Base-by-base conservation (phyloP, 2,888 invertebrate genomes). In the Sabellastarte sp. region DNA sequence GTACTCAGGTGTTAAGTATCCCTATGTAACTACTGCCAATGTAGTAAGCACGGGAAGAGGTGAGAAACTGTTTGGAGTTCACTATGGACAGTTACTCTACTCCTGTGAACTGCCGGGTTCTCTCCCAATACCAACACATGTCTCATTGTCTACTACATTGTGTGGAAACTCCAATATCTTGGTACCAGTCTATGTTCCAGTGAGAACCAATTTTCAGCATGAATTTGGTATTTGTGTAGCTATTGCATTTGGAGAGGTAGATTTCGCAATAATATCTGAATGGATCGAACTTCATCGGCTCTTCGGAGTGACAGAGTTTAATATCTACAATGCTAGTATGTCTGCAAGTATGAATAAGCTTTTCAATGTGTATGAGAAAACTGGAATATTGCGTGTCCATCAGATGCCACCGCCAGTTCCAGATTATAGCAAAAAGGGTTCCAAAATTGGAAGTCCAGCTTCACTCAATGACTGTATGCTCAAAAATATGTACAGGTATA, bases 381-480 rank as follows among this genome's bases (percentile, higher is more conserved):
- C 51, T 4, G 66, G 66, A 10, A 31, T 64, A 26, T 32, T 72
- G 3, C 32, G 41, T 3, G 50, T 71, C 2, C 33, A 62, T 32
- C 57, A 60, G 10, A 66, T 69, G 52, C 68, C 70, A 1, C 69
- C 69, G 2, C 63, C 70, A 20, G 57, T 63, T 2, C n/a, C 56
- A 2, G 51, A 52, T 5, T 61, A 28, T 30, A 32, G 50, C 2
- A 15, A 33, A 3, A n/a, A 52, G 4, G 63, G 60, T 30, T 33
- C 59, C 24, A 61, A 66, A 51, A 50, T 71, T 33, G 57, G 61
- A 26, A 67, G 67, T 53, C 61, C 71, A 1, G 66, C 65, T 26
- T 65, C 69, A 24, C 57, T 71, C 24, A 72, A 71, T 52, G 72
- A 72, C 66, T 72, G 72, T 50, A 64, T 72, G 71, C 32, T 69